These are phyloP conservation scores for Agrotis ipsilon DNA, from an alignment of 2,888 invertebrate species.

Conservation along the genomic window DNA sequence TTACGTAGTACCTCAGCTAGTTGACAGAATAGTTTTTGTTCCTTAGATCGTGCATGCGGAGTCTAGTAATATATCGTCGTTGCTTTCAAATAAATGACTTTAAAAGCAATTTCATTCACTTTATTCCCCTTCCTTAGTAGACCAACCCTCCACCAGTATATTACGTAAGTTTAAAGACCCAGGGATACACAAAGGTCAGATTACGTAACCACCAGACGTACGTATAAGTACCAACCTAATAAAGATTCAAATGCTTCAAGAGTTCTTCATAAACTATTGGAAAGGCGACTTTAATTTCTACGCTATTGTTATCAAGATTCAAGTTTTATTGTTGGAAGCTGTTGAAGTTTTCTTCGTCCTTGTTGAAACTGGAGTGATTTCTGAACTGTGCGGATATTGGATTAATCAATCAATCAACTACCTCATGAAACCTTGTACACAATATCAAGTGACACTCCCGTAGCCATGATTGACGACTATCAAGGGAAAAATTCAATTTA, in stretches of 20 bases:
- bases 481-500: too few relatives aligned
- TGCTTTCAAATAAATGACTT: neutral
- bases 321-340: neutral
- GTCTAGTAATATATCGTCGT: too few relatives aligned
- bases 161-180: conserved; percentile 25
- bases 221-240: neutral
- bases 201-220: conserved; percentile 24
- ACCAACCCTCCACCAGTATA: neutral
- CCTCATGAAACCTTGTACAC: neutral
- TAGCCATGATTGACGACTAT: too few relatives aligned
- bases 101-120: neutral
- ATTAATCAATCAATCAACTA: neutral
- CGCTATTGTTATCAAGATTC: neutral
- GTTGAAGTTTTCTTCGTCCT: neutral
- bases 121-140: neutral
- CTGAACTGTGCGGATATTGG: neutral
- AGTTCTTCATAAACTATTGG: conserved; percentile 13
- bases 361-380: conserved; percentile 4
- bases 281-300: conserved; percentile 1
- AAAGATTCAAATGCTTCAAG: conserved; percentile 23
- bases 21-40: too few relatives aligned
- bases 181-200: conserved; percentile 31
- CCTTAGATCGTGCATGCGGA: too few relatives aligned
- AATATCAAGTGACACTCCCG: too few relatives aligned
- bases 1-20: too few relatives aligned